A percentile compares a stretch with the other conserved stretches of the same genome.
Evolutionary conservation across 2,113 vertebrate species (phyloP).

Genomic region (Aspidoscelis tigris): DNA sequence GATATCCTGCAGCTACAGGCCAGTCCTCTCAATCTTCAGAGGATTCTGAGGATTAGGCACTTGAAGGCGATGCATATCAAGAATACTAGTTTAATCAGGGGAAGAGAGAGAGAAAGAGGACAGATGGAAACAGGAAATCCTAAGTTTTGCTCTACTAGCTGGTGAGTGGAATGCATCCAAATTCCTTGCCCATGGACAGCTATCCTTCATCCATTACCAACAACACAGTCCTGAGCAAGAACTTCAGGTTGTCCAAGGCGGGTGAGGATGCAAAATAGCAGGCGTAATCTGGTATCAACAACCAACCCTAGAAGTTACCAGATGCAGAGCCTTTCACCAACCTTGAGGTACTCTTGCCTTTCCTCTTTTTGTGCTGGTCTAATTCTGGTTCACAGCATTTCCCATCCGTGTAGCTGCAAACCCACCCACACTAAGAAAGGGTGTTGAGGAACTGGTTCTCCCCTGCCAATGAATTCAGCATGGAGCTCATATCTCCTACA

Average conservation of each 20-base stretch:
- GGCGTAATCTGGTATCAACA: conserved; percentile 1
- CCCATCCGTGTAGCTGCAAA: background rate
- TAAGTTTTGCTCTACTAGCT: conserved; percentile 6
- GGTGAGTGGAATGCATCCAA: background rate
- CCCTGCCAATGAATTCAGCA: conserved; percentile 91
- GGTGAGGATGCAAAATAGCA: background rate
- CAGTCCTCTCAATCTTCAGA: background rate
- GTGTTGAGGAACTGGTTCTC: conserved; percentile 96
- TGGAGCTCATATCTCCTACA: conserved; percentile 95
- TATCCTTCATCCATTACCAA: background rate
- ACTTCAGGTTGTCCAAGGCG: background rate
- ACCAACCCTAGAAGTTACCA: background rate
- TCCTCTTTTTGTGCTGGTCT: background rate
- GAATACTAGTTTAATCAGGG: background rate
- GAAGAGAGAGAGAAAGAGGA: background rate
- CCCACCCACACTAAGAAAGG: conserved; percentile 75
- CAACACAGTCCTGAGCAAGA: no score
- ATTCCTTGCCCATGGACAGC: background rate
- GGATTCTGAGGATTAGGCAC: conserved; percentile 4
- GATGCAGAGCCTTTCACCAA: background rate
- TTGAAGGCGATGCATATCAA: background rate
- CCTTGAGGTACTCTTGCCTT: background rate
- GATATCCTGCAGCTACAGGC: background rate
- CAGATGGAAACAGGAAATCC: background rate
- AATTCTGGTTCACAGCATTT: background rate